These are phyloP conservation scores for Cephus nigrinus DNA, from an alignment of 2,888 invertebrate genomes.

Conservation along the genomic window DNA sequence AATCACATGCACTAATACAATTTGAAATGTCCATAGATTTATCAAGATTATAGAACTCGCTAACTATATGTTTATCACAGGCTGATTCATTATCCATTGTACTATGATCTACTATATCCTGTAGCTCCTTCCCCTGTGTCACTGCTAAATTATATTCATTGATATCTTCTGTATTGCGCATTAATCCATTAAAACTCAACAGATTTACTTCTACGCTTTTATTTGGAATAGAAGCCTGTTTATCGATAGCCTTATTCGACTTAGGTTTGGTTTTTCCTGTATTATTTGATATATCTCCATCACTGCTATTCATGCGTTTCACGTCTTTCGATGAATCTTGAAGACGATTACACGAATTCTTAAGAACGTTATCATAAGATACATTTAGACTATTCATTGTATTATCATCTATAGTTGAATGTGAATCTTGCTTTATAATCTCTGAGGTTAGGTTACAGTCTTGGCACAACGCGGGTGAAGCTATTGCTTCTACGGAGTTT, in stretches of 20 bases:
- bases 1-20: conserved; percentile 19
- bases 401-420: conserved; percentile 24
- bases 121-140: conserved; percentile 4
- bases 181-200: conserved; percentile 11
- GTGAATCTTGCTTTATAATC: conserved; percentile 31
- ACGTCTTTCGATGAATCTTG: background rate
- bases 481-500: conserved; percentile 9
- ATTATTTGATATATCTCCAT: background rate
- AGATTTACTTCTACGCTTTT: background rate
- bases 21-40: conserved; percentile 30
- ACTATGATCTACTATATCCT: conserved; percentile 15
- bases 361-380: background rate
- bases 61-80: conserved; percentile 32
- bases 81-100: conserved; percentile 23
- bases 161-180: conserved; percentile 14
- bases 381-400: conserved; percentile 11
- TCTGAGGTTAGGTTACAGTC: conserved; percentile 21
- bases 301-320: background rate
- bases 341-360: background rate
- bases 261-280: background rate
- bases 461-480: conserved; percentile 31
- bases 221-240: background rate
- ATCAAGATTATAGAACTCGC: conserved; percentile 25
- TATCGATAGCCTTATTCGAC: background rate
- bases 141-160: conserved; percentile 13